Base-by-base conservation (phyloP, 2,113 vertebrate genomes). In the Gulo gulo region DNA sequence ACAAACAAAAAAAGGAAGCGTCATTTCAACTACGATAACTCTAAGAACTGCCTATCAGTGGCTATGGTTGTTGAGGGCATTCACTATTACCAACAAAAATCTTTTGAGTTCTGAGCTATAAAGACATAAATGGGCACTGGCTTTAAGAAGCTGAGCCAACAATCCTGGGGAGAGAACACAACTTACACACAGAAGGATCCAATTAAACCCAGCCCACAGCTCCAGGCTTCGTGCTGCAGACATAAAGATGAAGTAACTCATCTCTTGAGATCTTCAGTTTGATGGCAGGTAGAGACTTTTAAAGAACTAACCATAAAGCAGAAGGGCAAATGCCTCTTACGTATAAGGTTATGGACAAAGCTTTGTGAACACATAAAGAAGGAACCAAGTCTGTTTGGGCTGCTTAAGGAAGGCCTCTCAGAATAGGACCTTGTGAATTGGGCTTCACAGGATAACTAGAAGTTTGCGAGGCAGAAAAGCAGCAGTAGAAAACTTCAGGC, bases 121-220 rank as follows among this genome's bases (percentile, higher is more conserved):
- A 78, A 84, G 80, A 93, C 84, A 88, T 95, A 69, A 97, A 90
- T 61, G 95, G 79, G 87, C 29, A 34, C 13, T 73, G 89, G 84
- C 71, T 71, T 94, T 98, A 91, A 55, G 90, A 94, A 84, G 39
- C 76, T 36, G 47, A 92, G 52, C 93, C 80, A 61, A 59, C 36
- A 71, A 63, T 82, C 87, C 90, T 63, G 80, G 88, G 80, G 92
- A 92, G 76, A 52, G 59, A 95, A 95, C 24, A 57, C 65, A 73
- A 11, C 71, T 34, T 26, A 13, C 81, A 50, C 80, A 71, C 93
- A 92, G 76, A 94, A 71, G 87, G 80, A 88, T 59, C 97, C 95
- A 97, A 82, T 98, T 97, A 98, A 96, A 78, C 34, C 24, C 90
- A 80, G 91, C 39, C 23, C 34, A 50, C 7, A 50, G 83, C 88